Conservation (phyloP, 2,797 vertebrate genomes). For the Coilia nasus region DNA sequence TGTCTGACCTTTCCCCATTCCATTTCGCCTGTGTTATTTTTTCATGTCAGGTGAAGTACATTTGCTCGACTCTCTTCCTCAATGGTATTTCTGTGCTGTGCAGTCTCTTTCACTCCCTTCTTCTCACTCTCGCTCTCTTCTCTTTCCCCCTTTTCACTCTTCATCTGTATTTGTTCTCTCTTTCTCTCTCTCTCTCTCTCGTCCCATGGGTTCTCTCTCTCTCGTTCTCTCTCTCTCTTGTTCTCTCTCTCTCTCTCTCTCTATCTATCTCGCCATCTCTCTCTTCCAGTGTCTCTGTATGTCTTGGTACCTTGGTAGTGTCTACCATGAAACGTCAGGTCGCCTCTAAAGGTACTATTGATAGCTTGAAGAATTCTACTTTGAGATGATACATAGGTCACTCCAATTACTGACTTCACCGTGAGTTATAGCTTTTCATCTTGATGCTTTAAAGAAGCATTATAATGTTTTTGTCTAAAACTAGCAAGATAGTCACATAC, state of each 20-base stretch:
- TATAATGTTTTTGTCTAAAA: not conserved
- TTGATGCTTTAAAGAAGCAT: not conserved
- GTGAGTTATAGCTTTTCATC: not conserved
- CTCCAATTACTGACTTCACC: not conserved
- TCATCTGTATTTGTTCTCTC: not conserved
- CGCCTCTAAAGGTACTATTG: not conserved
- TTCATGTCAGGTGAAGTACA: constrained; percentile 7
- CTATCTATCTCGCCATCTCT: constrained; percentile 26
- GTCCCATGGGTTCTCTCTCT: no score
- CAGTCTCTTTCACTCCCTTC: not conserved
- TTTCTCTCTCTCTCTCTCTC: constrained; percentile 25
- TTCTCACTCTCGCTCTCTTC: no score
- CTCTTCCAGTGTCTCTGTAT: not conserved
- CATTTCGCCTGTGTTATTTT: not conserved
- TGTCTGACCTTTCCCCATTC: constrained; percentile 20
- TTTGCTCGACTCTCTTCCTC: not conserved
- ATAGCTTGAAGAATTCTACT: not conserved
- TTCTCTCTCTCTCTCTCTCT: constrained; percentile 2
- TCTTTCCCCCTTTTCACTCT: no score
- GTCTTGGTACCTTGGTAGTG: no score
- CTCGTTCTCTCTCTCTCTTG: constrained; percentile 8
- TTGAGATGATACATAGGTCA: not conserved
- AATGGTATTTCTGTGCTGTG: not conserved
- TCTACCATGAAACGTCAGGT: not conserved
- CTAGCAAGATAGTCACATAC: not conserved